phyloP scores from a whole-genome alignment of 1,140 invertebrate genomes.

The Lasaia peninsularis region DNA sequence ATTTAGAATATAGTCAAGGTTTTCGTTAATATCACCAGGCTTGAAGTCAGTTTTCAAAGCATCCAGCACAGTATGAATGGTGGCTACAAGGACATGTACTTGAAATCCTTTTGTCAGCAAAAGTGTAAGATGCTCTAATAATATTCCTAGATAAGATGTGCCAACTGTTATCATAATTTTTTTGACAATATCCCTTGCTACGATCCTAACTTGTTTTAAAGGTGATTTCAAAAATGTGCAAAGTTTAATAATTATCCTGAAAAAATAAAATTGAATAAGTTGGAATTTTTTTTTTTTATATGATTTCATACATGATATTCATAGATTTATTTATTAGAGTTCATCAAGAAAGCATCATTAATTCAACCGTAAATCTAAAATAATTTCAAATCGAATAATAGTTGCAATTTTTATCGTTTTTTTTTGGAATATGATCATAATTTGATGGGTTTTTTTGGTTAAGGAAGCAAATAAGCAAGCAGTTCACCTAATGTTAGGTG shows the following conservation, averaged over 20 bases:
- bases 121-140: slow-evolving; percentile 89
- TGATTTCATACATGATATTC: neutral
- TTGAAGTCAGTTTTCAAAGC: slow-evolving; percentile 82
- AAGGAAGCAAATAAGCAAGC: too few species aligned
- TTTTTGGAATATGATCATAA: too few species aligned
- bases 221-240: slow-evolving; percentile 93
- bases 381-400: too few species aligned
- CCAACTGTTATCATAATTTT: slow-evolving; percentile 93
- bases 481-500: too few species aligned
- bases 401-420: too few species aligned
- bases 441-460: too few species aligned
- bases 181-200: slow-evolving; percentile 91
- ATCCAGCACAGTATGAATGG: slow-evolving; percentile 89
- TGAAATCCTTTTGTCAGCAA: slow-evolving; percentile 94
- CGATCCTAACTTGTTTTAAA: slow-evolving; percentile 90
- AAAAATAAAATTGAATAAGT: slow-evolving; percentile 20
- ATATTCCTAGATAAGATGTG: slow-evolving; percentile 85
- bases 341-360: too few species aligned
- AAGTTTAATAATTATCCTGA: slow-evolving; percentile 91
- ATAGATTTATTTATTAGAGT: too few species aligned
- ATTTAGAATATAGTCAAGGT: slow-evolving; percentile 88
- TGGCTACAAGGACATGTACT: slow-evolving; percentile 94
- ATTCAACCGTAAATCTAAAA: too few species aligned
- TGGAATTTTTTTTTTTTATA: neutral
- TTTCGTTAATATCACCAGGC: slow-evolving; percentile 86